phyloP scores from a whole-genome alignment of 2,113 vertebrate genomes.

The Crocuta crocuta region DNA sequence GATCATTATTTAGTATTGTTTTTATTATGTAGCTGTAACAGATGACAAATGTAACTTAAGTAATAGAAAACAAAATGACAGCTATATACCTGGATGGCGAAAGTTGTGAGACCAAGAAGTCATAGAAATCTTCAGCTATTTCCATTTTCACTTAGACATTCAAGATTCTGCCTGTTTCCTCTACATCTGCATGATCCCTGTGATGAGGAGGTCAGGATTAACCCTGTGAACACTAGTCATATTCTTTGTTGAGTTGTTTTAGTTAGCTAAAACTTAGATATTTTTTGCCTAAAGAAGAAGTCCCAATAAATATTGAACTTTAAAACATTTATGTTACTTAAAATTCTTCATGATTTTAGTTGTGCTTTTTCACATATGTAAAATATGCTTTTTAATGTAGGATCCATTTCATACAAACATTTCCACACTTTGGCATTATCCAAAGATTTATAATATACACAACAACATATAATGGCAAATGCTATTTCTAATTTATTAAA shows the following conservation, averaged over 20 bases:
- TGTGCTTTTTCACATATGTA: not conserved
- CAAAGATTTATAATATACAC: conserved; percentile 20
- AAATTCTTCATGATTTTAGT: not conserved
- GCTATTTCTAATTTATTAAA: conserved; percentile 49
- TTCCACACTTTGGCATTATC: conserved; percentile 3
- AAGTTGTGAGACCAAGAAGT: not conserved
- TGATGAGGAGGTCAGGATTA: not conserved
- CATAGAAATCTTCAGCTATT: not conserved
- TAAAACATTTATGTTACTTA: conserved; percentile 8
- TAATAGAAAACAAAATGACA: conserved; percentile 55
- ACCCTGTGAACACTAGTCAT: not conserved
- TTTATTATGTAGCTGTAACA: conserved; percentile 65
- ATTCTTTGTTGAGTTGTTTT: not conserved
- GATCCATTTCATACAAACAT: conserved; percentile 45
- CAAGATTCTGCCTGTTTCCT: not conserved
- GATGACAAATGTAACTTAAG: conserved; percentile 47
- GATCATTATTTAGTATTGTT: conserved; percentile 68
- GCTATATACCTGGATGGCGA: not conserved
- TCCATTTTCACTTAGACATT: not conserved
- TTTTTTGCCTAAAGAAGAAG: not conserved
- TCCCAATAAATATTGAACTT: conserved; percentile 35
- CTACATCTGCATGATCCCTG: not conserved
- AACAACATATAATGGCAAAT: not conserved
- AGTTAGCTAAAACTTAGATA: not conserved
- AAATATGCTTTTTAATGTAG: not conserved